Conservation (phyloP, 2,113 vertebrate species). For the Grammomys dolichurus region DNA sequence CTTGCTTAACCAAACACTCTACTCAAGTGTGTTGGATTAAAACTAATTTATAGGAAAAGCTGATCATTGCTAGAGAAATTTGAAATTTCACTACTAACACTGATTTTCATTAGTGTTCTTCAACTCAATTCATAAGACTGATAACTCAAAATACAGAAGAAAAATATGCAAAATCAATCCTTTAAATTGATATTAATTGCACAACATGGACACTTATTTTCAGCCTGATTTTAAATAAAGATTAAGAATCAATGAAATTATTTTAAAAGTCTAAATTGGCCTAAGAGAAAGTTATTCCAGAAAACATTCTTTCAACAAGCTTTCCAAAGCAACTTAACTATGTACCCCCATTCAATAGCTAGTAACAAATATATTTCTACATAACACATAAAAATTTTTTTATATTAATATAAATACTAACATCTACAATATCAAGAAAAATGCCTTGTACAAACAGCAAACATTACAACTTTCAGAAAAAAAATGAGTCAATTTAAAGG, state of each 20-base stretch:
- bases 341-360: conserved; percentile 2
- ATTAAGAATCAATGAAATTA: neutral
- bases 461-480: neutral
- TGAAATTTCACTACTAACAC: neutral
- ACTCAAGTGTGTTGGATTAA: neutral
- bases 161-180: neutral
- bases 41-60: neutral
- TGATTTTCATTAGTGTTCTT: conserved; percentile 22
- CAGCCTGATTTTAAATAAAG: neutral
- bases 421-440: neutral
- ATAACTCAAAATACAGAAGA: neutral
- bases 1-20: neutral
- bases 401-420: conserved; percentile 26
- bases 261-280: neutral
- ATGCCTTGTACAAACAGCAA: neutral
- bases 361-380: conserved; percentile 27
- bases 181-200: conserved; percentile 39
- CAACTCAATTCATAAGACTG: neutral
- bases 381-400: conserved; percentile 5
- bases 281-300: conserved; percentile 28
- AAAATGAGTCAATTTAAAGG: neutral
- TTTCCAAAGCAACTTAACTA: neutral
- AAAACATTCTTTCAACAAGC: neutral
- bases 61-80: neutral
- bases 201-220: conserved; percentile 1